Conservation (phyloP, 2,797 vertebrate species). For the Pogonophryne albipinna region DNA sequence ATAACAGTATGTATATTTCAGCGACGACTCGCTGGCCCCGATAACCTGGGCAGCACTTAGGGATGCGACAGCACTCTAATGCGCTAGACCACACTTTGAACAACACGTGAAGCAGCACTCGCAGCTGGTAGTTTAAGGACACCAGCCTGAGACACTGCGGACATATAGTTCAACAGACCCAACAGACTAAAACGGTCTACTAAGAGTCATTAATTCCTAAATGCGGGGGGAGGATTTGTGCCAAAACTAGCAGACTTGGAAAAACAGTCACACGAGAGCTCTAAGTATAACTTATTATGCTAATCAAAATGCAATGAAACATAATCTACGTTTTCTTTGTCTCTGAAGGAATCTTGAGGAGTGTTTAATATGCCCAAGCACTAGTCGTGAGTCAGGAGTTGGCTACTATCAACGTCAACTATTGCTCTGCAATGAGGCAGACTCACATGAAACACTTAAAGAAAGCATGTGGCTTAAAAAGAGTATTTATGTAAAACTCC, state of each 20-base stretch:
- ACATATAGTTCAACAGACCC: background rate
- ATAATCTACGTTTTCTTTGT: background rate
- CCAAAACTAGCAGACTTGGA: constrained; percentile 4
- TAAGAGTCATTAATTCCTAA: background rate
- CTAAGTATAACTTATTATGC: constrained; percentile 14
- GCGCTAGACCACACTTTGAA: constrained; percentile 53
- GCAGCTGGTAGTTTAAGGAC: constrained; percentile 4
- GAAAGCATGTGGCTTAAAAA: constrained; percentile 61
- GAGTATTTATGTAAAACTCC: constrained; percentile 31
- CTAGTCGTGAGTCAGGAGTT: constrained; percentile 72
- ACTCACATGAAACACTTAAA: constrained; percentile 62
- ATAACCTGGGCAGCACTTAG: constrained; percentile 48
- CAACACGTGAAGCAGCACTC: constrained; percentile 61
- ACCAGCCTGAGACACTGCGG: constrained; percentile 21
- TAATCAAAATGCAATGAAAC: background rate
- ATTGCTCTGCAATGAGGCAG: constrained; percentile 70
- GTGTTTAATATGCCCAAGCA: constrained; percentile 32
- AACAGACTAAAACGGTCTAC: constrained; percentile 13
- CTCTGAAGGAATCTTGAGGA: constrained; percentile 22
- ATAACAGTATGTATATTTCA: constrained; percentile 33
- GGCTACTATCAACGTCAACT: constrained; percentile 61
- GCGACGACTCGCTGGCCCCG: constrained; percentile 42
- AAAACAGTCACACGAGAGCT: background rate
- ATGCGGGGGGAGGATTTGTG: background rate
- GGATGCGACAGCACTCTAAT: constrained; percentile 66